Percentiles rank a stretch among this genome's conserved stretches.
phyloP scores from a whole-genome alignment of 2,113 vertebrate genomes.

The Bucco capensis region DNA sequence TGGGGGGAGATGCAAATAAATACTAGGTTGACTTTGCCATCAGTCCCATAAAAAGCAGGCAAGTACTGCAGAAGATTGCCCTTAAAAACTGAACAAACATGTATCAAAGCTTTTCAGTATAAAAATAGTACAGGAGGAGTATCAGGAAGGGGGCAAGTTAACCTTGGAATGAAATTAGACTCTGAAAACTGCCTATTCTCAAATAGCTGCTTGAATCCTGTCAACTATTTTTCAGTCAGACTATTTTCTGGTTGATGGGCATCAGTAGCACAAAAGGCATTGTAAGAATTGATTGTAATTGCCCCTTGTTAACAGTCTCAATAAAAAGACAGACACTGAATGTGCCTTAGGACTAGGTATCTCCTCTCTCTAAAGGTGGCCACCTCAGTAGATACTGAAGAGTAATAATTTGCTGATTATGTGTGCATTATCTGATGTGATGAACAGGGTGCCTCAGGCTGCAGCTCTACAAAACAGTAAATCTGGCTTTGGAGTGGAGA shows the following conservation, averaged over 20 bases:
- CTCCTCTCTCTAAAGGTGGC: background rate
- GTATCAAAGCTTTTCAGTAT: background rate
- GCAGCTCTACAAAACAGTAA: background rate
- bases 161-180: background rate
- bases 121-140: background rate
- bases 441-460: background rate
- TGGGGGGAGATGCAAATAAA: background rate
- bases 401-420: slow-evolving; percentile 8
- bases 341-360: background rate
- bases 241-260: background rate
- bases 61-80: background rate
- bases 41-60: background rate
- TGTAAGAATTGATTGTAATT: background rate
- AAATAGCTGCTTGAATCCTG: background rate
- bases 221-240: background rate
- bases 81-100: background rate
- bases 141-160: background rate
- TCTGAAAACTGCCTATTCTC: background rate
- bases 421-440: background rate
- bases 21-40: background rate
- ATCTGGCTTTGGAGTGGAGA: background rate
- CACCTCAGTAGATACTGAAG: background rate
- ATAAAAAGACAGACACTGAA: background rate
- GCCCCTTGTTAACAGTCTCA: background rate
- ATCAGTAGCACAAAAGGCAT: background rate